Evolutionary conservation across 2,888 invertebrate genomes (phyloP).

Genomic region (Synergus gifuensis): DNA sequence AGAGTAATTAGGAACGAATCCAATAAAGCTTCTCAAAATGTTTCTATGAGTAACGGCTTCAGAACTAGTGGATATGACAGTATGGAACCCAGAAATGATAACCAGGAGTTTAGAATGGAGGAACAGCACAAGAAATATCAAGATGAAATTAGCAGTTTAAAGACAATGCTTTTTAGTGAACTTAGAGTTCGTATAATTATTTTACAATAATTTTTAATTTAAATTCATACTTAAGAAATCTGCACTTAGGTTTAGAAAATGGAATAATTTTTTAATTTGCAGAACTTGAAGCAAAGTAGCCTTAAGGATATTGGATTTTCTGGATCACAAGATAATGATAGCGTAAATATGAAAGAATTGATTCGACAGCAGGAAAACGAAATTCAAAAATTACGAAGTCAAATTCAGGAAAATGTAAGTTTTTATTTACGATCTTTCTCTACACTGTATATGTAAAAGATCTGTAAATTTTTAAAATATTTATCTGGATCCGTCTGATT

Average conservation of each 20-base stretch:
- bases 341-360: slow-evolving; percentile 77
- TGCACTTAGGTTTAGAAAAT: not conserved
- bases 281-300: not conserved
- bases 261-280: not conserved
- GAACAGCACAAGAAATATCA: slow-evolving; percentile 66
- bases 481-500: too few relatives aligned
- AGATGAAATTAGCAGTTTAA: slow-evolving; percentile 69
- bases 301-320: not conserved
- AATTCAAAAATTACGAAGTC: slow-evolving; percentile 78
- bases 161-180: slow-evolving; percentile 69
- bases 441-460: too few relatives aligned
- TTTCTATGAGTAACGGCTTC: slow-evolving; percentile 47
- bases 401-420: slow-evolving; percentile 73
- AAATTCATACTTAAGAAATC: not conserved
- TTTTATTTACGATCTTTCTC: slow-evolving; percentile 45
- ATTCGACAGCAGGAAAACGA: slow-evolving; percentile 80
- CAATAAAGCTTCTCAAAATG: slow-evolving; percentile 50
- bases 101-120: not conserved
- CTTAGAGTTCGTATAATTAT: slow-evolving; percentile 64
- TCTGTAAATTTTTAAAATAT: too few relatives aligned
- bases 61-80: not conserved
- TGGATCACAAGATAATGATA: slow-evolving; percentile 67
- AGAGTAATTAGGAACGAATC: slow-evolving; percentile 78
- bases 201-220: not conserved
- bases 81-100: not conserved